Percentiles rank a stretch among this genome's conserved stretches.
Evolutionary conservation across 2,113 vertebrate genomes (phyloP).

Genomic region (Stomatorhinus ivindoensis): DNA sequence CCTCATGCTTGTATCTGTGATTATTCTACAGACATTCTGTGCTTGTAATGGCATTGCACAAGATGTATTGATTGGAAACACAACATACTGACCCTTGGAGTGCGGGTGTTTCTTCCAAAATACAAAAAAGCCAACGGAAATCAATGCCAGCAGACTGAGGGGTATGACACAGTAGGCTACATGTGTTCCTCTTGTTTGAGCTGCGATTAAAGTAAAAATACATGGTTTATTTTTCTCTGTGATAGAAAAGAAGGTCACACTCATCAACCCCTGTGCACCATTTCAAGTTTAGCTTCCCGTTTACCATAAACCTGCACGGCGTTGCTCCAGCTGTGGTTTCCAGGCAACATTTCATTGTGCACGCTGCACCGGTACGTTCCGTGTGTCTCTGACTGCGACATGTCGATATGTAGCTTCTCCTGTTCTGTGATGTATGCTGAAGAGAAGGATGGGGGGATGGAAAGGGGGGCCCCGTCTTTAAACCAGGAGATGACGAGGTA

Average conservation of each 20-base stretch:
- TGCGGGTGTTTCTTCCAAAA: background rate
- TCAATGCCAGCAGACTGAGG: background rate
- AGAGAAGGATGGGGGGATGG: background rate
- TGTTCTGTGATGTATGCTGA: background rate
- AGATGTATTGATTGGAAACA: background rate
- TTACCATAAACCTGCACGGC: background rate
- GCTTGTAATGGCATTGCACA: background rate
- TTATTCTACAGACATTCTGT: background rate
- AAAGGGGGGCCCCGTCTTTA: background rate
- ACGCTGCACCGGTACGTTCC: background rate
- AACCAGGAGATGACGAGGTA: background rate
- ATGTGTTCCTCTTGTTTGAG: background rate
- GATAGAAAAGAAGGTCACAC: background rate
- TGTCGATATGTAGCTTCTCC: background rate
- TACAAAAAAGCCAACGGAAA: background rate
- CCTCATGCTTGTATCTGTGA: background rate
- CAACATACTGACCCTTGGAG: background rate
- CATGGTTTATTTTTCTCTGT: background rate
- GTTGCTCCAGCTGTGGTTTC: background rate
- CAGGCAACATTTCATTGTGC: background rate
- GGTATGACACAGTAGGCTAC: background rate
- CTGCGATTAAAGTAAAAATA: background rate
- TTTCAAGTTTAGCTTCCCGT: background rate
- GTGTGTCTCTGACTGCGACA: background rate
- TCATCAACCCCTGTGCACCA: background rate